These are phyloP conservation scores for Cynaeus angustus DNA, from an alignment of 2,888 invertebrate genomes.

Conservation along the genomic window DNA sequence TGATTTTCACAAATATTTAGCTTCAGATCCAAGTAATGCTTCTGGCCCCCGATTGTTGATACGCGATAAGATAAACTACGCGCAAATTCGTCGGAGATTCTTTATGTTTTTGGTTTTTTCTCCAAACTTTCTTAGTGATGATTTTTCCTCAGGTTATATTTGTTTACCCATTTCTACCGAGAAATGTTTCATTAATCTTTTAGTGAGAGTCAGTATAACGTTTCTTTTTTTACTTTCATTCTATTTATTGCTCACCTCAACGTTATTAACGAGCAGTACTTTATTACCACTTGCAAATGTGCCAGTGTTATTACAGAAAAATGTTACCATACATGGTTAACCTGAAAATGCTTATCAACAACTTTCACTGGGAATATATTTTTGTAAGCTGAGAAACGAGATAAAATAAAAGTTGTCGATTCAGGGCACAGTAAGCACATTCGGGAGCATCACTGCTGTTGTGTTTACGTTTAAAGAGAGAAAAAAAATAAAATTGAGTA, in stretches of 20 bases:
- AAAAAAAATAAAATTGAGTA: no score
- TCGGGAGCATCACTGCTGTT: background rate
- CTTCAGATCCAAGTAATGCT: background rate
- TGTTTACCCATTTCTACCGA: background rate
- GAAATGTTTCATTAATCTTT: background rate
- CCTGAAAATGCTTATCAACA: conserved; percentile 34
- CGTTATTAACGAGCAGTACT: conserved; percentile 2
- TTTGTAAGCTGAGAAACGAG: conserved; percentile 31
- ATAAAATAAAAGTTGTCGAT: background rate
- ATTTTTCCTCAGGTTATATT: background rate
- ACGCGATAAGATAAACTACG: background rate
- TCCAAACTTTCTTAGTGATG: background rate
- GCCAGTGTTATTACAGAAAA: conserved; percentile 31
- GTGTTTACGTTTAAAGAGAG: no score
- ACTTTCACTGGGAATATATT: conserved; percentile 37
- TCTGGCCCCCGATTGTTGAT: background rate
- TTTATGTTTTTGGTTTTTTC: background rate
- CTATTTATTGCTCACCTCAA: conserved; percentile 4
- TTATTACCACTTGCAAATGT: conserved; percentile 4
- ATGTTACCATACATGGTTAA: conserved; percentile 27
- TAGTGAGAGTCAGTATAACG: background rate
- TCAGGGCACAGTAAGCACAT: background rate
- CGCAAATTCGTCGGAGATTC: background rate
- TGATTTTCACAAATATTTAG: background rate
- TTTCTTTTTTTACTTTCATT: conserved; percentile 3